These are phyloP conservation scores for Coturnix japonica DNA, from an alignment of 2,113 vertebrate species.

Conservation along the genomic window DNA sequence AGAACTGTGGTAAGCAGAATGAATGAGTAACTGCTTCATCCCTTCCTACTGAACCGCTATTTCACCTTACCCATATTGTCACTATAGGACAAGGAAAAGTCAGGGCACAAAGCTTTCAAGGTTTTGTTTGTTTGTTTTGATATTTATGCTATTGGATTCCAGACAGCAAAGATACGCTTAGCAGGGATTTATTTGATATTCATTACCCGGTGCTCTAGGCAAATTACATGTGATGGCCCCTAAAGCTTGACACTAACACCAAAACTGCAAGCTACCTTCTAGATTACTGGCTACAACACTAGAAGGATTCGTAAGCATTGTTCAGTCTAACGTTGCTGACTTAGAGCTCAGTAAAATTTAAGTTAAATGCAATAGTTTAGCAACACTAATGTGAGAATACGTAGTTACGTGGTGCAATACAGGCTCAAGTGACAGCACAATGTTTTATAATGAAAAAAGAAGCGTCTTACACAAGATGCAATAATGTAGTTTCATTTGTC, in stretches of 20 bases:
- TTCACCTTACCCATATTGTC: not conserved
- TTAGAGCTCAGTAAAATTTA: not conserved
- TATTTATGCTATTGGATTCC: not conserved
- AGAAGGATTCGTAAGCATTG: not conserved
- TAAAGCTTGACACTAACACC: not conserved
- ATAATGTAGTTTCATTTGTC: not conserved
- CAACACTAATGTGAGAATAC: not conserved
- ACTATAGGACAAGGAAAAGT: not conserved
- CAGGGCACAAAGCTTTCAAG: not conserved
- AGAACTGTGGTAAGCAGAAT: not conserved
- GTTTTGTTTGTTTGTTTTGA: not conserved
- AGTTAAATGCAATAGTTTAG: not conserved
- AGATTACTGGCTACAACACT: not conserved
- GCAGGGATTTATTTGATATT: not conserved
- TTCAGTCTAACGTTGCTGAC: not conserved
- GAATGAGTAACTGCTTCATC: not conserved
- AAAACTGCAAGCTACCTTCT: not conserved
- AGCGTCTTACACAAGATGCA: not conserved
- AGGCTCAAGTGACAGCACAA: not conserved
- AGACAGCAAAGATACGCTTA: not conserved
- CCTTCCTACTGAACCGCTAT: not conserved
- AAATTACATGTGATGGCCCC: not conserved
- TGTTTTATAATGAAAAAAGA: not conserved
- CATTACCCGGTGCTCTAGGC: not conserved
- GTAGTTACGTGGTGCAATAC: not conserved